Base-by-base conservation (phyloP, 2,888 invertebrate genomes). In the Meiosimyza platycephala region DNA sequence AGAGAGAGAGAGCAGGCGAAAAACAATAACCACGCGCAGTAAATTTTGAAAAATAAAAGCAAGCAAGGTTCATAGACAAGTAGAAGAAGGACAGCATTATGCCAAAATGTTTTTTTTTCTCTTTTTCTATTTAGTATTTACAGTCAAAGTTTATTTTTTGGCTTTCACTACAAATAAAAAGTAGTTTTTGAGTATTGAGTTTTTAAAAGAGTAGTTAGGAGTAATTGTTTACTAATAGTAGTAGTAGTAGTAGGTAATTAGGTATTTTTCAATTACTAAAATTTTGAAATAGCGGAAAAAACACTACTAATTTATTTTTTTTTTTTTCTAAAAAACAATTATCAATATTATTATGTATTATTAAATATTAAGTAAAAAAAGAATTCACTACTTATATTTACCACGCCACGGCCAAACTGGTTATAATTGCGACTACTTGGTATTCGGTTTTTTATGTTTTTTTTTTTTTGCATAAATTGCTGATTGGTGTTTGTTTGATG, bases 351-450 rank as follows among this genome's bases (percentile, higher is more conserved):
- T 9, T 40, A 63, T 3, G 7, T 64, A 64, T 16, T 64, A 51
- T 51, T 50, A 52, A 50, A 51, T 11, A 50, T 50, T 51, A 64
- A 64, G 40, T 40, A 64, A 68, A 60, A n/a, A 69, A 28, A 16
- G 47, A 57, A 74, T 78, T 74, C 77, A 83, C 83, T 84, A 84
- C 83, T 76, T 76, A 84, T 84, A 84, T 84, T 84, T 84, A 84
- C 84, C 84, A 84, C 85, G 84, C 83, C 81, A 84, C 80, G 84
- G 83, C 84, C 85, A 82, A 84, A 83, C 74, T 82, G 80, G 80
- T 74, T 77, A 79, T 80, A 76, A 78, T 79, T 80, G 74, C 69
- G 73, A 71, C 74, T 75, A 55, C 33, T 72, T 74, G n/a, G 22
- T 64, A 52, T 72, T 57, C 50, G 59, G 62, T 72, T 74, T 65